Percentiles rank a stretch among this genome's conserved stretches.
phyloP scores from a whole-genome alignment of 2,113 vertebrate species.

The Epinephelus cyanopodus region DNA sequence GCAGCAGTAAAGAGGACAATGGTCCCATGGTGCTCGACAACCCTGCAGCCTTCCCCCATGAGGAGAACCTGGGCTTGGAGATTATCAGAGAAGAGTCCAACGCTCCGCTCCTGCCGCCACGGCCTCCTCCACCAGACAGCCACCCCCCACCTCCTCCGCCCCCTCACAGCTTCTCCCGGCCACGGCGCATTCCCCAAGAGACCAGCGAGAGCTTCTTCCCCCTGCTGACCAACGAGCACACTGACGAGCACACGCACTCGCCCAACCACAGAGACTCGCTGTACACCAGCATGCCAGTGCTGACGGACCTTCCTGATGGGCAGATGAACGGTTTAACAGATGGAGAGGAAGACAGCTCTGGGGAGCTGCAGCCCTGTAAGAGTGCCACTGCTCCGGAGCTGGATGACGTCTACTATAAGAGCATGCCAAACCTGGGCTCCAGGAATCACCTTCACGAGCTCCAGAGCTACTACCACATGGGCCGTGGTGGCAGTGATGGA shows the following conservation, averaged over 20 bases:
- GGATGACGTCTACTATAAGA: slow-evolving; percentile 99
- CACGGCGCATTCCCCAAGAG: slow-evolving; percentile 93
- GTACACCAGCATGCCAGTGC: slow-evolving; percentile 96
- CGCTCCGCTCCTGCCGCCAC: slow-evolving; percentile 91
- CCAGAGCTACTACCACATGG: slow-evolving; percentile 97
- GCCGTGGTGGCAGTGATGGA: slow-evolving; percentile 96
- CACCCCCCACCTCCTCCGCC: slow-evolving; percentile 86
- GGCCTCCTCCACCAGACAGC: slow-evolving; percentile 89
- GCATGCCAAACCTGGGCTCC: slow-evolving; percentile 98
- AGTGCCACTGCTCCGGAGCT: slow-evolving; percentile 85
- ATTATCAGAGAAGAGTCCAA: slow-evolving; percentile 97
- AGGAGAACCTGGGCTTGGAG: slow-evolving; percentile 94
- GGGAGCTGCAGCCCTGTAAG: slow-evolving; percentile 88
- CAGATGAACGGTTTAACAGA: slow-evolving; percentile 85
- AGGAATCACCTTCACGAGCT: slow-evolving; percentile 95
- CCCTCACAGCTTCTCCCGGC: slow-evolving; percentile 89
- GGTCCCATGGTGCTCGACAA: slow-evolving; percentile 93
- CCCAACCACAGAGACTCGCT: slow-evolving; percentile 95
- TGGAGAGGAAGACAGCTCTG: slow-evolving; percentile 88
- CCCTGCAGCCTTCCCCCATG: slow-evolving; percentile 89
- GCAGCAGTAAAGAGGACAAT: slow-evolving; percentile 82
- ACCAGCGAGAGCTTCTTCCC: slow-evolving; percentile 98
- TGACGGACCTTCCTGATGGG: slow-evolving; percentile 89
- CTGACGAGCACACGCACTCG: slow-evolving; percentile 85
- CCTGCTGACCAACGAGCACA: slow-evolving; percentile 95